Conservation (phyloP, 2,888 invertebrate genomes). For the Arenicola marina region DNA sequence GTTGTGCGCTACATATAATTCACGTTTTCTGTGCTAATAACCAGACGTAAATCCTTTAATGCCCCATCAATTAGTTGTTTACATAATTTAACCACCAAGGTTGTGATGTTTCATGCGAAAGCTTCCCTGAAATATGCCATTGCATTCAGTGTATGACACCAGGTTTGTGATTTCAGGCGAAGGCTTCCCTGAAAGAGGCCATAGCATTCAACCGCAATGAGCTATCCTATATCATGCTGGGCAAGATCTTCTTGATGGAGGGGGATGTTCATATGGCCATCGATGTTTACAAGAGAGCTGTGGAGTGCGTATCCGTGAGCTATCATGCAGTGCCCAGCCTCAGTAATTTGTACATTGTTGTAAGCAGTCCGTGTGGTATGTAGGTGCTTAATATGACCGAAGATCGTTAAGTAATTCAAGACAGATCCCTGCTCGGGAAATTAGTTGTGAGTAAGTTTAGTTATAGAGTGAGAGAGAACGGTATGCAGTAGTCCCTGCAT, state of each 20-base stretch:
- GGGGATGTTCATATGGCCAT: constrained; percentile 74
- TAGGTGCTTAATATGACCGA: background rate
- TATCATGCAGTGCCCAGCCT: background rate
- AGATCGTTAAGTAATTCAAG: too few species aligned
- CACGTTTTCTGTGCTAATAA: too few species aligned
- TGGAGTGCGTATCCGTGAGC: constrained; percentile 67
- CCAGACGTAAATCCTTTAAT: background rate
- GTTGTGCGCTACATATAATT: too few species aligned
- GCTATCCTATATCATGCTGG: constrained; percentile 73
- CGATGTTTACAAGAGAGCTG: constrained; percentile 72
- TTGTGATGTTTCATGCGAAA: background rate
- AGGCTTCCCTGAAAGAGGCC: constrained; percentile 74
- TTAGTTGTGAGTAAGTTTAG: too few species aligned
- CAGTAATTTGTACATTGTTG: background rate
- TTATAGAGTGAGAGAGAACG: too few species aligned
- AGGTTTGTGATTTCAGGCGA: constrained; percentile 67
- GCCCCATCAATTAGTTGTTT: background rate
- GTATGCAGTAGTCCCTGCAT: too few species aligned
- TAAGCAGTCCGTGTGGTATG: background rate
- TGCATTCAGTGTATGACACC: too few species aligned
- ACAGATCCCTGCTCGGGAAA: too few species aligned
- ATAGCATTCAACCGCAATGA: constrained; percentile 76
- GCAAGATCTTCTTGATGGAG: constrained; percentile 69
- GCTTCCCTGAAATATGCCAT: too few species aligned
- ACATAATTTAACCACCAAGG: background rate